These are phyloP conservation scores for Ambastaia sidthimunki DNA, from an alignment of 2,797 vertebrate species.

Conservation along the genomic window DNA sequence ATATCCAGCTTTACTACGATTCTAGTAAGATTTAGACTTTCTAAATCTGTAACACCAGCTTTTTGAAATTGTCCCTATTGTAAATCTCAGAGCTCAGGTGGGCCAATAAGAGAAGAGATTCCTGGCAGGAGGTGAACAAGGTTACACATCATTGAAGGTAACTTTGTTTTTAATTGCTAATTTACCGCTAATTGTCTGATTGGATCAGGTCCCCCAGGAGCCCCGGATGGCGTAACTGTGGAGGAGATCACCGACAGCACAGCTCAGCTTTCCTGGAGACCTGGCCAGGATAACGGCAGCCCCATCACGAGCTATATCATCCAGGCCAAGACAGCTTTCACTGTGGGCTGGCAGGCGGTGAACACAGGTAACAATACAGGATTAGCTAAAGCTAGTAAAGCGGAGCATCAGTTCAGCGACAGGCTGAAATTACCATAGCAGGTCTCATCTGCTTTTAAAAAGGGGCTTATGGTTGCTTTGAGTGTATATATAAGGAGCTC, in stretches of 20 bases:
- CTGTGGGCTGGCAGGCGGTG: conserved; percentile 84
- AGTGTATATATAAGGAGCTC: conserved; percentile 26
- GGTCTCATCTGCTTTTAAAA: conserved; percentile 31
- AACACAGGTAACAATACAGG: conserved; percentile 76
- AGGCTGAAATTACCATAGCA: conserved; percentile 39
- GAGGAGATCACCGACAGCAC: conserved; percentile 86
- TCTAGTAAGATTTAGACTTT: not conserved
- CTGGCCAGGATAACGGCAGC: conserved; percentile 82
- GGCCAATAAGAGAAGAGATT: not conserved
- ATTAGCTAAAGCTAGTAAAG: conserved; percentile 41
- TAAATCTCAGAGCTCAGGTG: not conserved
- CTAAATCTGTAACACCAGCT: conserved; percentile 29
- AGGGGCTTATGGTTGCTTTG: conserved; percentile 40
- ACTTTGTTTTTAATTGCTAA: conserved; percentile 55
- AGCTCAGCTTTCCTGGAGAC: conserved; percentile 82
- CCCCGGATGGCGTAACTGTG: conserved; percentile 80
- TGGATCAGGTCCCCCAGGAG: conserved; percentile 81
- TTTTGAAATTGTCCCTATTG: not conserved
- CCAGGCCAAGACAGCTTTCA: conserved; percentile 82
- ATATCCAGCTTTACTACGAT: conserved; percentile 14
- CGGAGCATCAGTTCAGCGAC: conserved; percentile 22
- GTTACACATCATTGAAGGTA: conserved; percentile 59
- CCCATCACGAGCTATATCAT: conserved; percentile 81
- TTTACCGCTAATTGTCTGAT: conserved; percentile 65
- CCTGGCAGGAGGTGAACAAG: conserved; percentile 11